Evolutionary conservation across 1,140 invertebrate genomes (phyloP), one percentile per base, ranked within the genome.

Genomic region (Chironomus striatipennis): DNA sequence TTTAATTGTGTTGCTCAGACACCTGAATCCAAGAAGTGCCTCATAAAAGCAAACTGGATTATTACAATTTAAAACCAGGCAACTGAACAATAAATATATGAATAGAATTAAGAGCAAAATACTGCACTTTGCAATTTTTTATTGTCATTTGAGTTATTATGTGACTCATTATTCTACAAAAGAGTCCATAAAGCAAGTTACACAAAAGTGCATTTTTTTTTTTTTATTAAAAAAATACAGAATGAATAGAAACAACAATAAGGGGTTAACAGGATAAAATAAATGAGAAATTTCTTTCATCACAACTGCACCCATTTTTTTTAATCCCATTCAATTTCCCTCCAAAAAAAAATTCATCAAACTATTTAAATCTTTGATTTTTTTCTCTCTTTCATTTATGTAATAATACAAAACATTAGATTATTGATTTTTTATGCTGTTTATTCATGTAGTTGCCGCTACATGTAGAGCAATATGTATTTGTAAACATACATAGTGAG

Each of bases 361-460:
- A 57, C 47, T 57, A 34, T 34, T 34, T 34, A 34, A 34, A 34
- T 34, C 24, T 34, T 34, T 34, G 24, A 34, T 34, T 34, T 34
- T 34, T 34, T 34, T 34, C 24, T 34, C 24, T 34, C 24, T 34
- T 57, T 57, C n/a, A 18, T 70, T 70, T 70, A 70, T 70, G 65
- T 70, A 70, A 70, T 17, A n/a, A 70, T 17, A n/a, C 47, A 57
- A 12, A 70, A 21, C 65, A 70, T 70, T 70, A 70, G 65, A 70
- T 70, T 70, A 70, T 70, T 70, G 65, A 70, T 70, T 70, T 70
- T 70, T 70, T 20, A 70, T 70, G 65, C 65, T 70, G 65, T 18
- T 20, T 70, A 70, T 12, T 18, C 20, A n/a, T 57, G 47, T 57
- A 57, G 47, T 57, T 57, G 47, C 47, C 47, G 12, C 47, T 34